phyloP scores from a whole-genome alignment of 2,113 vertebrate species.

The Lutjanus erythropterus region DNA sequence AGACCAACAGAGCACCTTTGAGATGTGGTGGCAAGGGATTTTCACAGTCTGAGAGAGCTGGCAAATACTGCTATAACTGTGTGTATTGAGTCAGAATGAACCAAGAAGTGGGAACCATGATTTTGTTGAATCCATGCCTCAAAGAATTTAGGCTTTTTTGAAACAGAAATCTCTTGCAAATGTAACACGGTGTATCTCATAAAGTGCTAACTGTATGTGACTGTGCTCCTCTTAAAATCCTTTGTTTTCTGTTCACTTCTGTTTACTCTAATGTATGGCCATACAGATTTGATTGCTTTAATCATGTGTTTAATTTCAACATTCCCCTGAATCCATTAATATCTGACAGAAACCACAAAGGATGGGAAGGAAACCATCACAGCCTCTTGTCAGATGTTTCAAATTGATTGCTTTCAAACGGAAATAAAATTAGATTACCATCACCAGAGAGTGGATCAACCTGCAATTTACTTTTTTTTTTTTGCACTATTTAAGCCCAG shows the following conservation, averaged over 20 bases:
- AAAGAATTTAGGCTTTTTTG: constrained; percentile 26
- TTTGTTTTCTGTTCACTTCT: constrained; percentile 23
- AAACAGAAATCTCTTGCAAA: background rate
- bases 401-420: constrained; percentile 26
- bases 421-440: constrained; percentile 28
- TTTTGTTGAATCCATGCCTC: constrained; percentile 2
- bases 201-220: background rate
- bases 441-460: constrained; percentile 30
- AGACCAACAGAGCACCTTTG: constrained; percentile 39
- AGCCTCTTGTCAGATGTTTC: constrained; percentile 31
- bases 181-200: background rate
- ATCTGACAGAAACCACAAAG: constrained; percentile 26
- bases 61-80: constrained; percentile 39
- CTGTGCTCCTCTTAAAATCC: background rate
- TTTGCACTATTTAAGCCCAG: constrained; percentile 24
- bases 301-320: constrained; percentile 46
- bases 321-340: constrained; percentile 23
- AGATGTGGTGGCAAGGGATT: constrained; percentile 40
- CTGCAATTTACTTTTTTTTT: constrained; percentile 44
- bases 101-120: constrained; percentile 26
- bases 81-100: constrained; percentile 44
- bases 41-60: constrained; percentile 38
- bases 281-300: constrained; percentile 28
- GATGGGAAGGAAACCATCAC: constrained; percentile 19
- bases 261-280: background rate